These are phyloP conservation scores for Hydractinia echinata DNA, from an alignment of 30 jellyfish, hydroid and myxozoan genomes.

Conservation along the genomic window DNA sequence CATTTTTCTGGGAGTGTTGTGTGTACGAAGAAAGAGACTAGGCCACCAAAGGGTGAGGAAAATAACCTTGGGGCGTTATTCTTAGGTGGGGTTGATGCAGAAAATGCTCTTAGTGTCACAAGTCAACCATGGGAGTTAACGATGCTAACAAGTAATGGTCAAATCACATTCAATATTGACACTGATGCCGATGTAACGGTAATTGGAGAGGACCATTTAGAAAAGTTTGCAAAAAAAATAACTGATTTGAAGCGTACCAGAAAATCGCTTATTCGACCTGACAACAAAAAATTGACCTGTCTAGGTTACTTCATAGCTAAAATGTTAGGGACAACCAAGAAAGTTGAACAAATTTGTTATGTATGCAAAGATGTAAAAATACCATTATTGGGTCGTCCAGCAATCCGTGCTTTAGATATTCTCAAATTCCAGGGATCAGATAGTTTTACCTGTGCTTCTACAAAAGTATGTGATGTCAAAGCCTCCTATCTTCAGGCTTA, in stretches of 20 bases:
- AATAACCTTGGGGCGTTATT: conserved; percentile 7
- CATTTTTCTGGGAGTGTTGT: not conserved
- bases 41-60: not conserved
- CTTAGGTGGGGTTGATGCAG: not conserved
- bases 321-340: not conserved
- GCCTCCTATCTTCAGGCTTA: not conserved
- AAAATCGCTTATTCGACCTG: conserved; percentile 24
- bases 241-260: not conserved
- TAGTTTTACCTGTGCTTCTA: not conserved
- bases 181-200: conserved; percentile 47
- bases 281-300: not conserved
- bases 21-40: not conserved
- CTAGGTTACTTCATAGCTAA: not conserved
- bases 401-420: not conserved
- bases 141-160: not conserved
- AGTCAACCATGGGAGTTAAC: conserved; percentile 24
- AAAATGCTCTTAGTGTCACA: not conserved
- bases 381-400: conserved; percentile 22
- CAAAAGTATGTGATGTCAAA: not conserved
- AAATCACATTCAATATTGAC: conserved; percentile 1
- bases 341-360: not conserved
- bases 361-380: not conserved
- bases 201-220: not conserved
- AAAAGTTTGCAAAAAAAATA: not conserved
- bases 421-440: not conserved